A percentile compares a stretch with the other conserved stretches of the same genome.
Conservation (phyloP, 2,888 invertebrate species). For the Lottia gigantea region DNA sequence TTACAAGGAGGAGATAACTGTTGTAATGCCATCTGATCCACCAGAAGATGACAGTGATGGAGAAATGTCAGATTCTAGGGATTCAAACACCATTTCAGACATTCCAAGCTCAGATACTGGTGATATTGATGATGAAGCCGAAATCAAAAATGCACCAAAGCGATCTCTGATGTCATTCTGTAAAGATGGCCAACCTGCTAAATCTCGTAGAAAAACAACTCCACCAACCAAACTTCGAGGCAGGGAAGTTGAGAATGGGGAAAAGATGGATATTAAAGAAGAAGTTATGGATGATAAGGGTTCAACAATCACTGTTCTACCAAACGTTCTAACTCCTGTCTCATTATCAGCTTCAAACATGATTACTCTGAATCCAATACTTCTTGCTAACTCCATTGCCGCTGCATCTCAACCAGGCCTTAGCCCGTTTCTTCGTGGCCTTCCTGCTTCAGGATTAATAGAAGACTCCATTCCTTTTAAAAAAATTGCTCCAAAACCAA, state of each 20-base stretch:
- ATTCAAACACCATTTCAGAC: slow-evolving; percentile 38
- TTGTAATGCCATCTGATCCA: slow-evolving; percentile 58
- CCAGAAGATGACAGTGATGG: slow-evolving; percentile 11
- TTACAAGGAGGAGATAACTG: slow-evolving; percentile 55
- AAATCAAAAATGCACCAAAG: slow-evolving; percentile 53
- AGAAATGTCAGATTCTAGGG: slow-evolving; percentile 30
- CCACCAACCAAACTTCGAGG: slow-evolving; percentile 33
- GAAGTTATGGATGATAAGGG: slow-evolving; percentile 32
- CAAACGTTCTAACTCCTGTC: slow-evolving; percentile 39
- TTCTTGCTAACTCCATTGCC: slow-evolving; percentile 20
- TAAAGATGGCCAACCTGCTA: slow-evolving; percentile 30
- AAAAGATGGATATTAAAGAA: slow-evolving; percentile 17
- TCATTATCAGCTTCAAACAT: slow-evolving; percentile 24
- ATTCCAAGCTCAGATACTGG: slow-evolving; percentile 17
- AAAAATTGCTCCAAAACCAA: too few species aligned
- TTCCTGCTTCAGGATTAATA: slow-evolving; percentile 16
- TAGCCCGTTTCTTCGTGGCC: slow-evolving; percentile 4
- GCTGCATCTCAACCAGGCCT: slow-evolving; percentile 8
- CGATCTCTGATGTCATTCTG: slow-evolving; percentile 41
- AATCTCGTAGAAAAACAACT: slow-evolving; percentile 44
- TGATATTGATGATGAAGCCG: slow-evolving; percentile 30
- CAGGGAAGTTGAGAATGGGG: slow-evolving; percentile 9
- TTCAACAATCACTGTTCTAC: slow-evolving; percentile 37
- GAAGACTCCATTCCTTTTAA: background rate
- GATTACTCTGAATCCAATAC: slow-evolving; percentile 33